A percentile compares a stretch with the other conserved stretches of the same genome.
phyloP scores from a whole-genome alignment of 2,113 vertebrate species.

The Thalassoma bifasciatum region DNA sequence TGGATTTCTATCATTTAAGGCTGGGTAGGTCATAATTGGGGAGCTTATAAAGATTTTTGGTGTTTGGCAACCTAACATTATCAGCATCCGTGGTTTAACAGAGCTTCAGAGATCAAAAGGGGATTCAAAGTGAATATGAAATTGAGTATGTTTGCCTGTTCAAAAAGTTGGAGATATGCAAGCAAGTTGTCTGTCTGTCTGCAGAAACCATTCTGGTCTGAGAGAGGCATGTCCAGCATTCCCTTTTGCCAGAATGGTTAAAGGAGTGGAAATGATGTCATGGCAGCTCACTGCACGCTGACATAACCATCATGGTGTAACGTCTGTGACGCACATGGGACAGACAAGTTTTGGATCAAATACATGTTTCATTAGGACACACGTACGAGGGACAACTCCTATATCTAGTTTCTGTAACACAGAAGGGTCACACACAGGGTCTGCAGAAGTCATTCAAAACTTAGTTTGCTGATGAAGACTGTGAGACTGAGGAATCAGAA shows the following conservation, averaged over 20 bases:
- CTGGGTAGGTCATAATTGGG: background rate
- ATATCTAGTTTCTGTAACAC: conserved; percentile 25
- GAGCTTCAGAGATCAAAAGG: background rate
- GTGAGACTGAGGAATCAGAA: background rate
- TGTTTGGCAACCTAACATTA: no score
- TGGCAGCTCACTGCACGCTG: conserved; percentile 53
- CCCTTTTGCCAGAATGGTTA: conserved; percentile 45
- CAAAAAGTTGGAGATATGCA: conserved; percentile 1
- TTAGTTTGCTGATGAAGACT: conserved; percentile 6
- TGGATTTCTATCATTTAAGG: background rate
- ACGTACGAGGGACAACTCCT: conserved; percentile 19
- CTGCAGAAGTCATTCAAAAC: background rate
- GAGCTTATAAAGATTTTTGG: background rate
- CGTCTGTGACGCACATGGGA: conserved; percentile 53
- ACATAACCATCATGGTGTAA: conserved; percentile 63
- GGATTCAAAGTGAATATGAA: background rate
- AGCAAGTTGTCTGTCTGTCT: conserved; percentile 3
- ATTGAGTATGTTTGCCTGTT: background rate
- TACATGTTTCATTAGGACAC: conserved; percentile 45
- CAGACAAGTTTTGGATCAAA: conserved; percentile 27
- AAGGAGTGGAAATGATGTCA: conserved; percentile 69
- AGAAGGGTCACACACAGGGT: conserved; percentile 16
- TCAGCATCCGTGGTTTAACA: background rate
- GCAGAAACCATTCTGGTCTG: conserved; percentile 17
- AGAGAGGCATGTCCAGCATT: conserved; percentile 55